Base-by-base conservation (phyloP, 92 coral and sea anemone species). In the Meandrina meandrites region DNA sequence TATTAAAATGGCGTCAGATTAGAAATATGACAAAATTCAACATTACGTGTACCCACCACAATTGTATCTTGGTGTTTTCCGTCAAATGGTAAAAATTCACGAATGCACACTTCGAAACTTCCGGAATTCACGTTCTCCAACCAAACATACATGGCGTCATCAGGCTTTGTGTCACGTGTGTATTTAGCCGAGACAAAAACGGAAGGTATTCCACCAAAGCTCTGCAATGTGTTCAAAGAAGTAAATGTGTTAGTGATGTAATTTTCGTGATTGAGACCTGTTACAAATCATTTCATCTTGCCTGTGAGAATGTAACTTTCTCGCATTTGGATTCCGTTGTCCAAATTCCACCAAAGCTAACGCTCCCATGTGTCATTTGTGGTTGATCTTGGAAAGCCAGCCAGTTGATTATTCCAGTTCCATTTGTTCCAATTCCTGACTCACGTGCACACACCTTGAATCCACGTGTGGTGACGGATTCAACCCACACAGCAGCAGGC, bases 401-500 rank as follows among this genome's bases (percentile, higher is more conserved):
- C 90, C 90, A 87, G 75, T 87, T 87, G n/a, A 87, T 40, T 14
- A 81, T 30, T 8, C 78, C 86, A 27, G 86, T 87, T 34, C 80
- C 90, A 56, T 82, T 88, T 58, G 82, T 47, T 13, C 88, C 88
- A 13, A 12, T 36, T 8, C 87, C 87, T 12, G 88, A 73, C 75
- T 88, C 82, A 17, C 87, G 83, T 18, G 68, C 32, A 60, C 91
- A 88, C n/a, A 88, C 91, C 9, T 54, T 75, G 28, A 88, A 88
- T 4, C 87, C 83, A 28, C 87, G 79, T 34, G 91, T 21, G 1
- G 83, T 88, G 3, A 56, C 51, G 27, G 56, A 48, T 3, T 83
- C 58, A 40, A 82, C 91, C 91, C 91, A 88, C 50, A 88, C 36
- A 14, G 79, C 91, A 47, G 91, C 77, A 42, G 91, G 91, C 37